Base-by-base conservation (phyloP, 2,888 invertebrate genomes). In the Masnerella sp. region DNA sequence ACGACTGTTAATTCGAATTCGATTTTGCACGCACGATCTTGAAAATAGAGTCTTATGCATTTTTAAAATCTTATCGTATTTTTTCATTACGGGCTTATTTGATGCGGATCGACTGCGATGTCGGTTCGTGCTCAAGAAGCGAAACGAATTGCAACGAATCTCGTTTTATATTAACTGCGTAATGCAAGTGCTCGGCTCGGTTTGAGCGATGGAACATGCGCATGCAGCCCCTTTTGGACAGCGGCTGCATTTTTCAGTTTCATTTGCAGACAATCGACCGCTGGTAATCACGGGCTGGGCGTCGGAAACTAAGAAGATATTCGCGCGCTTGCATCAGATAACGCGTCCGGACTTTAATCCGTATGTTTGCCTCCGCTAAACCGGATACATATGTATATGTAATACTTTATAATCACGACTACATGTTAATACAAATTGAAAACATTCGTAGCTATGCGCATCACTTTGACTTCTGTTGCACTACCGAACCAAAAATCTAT, bases 301-400 rank as follows among this genome's bases (percentile, higher is more conserved):
- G 83, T 83, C 84, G 83, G 84, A 84, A 84, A 81, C 80, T 78
- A 80, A 73, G 75, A 79, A 82, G 83, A 84, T 84, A 84, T 83
- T 84, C 81, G 82, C 83, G 80, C 84, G 80, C 79, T 81, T 82
- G 79, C 80, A 84, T 84, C 84, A 84, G 84, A 84, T 84, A 84
- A 82, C 78, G 77, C 76, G 67, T 67, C 62, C 71, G 70, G 51
- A 58, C 52, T 75, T 71, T 71, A 68, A 72, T 67, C 62, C 76
- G 30, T 64, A 64, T 67, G 59, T 56, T 69, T 64, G 69, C 74
- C 71, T 65, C 54, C 22, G 61, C 15, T 59, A 54, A 71, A 65
- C 69, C 61, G 72, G 65, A 84, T 83, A 83, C 83, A 71, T 71
- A 61, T 68, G 58, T 73, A 68, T 67, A 72, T 62, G 68, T 73